Evolutionary conservation across 2,113 vertebrate genomes (phyloP).

Genomic region (Albula glossodonta): DNA sequence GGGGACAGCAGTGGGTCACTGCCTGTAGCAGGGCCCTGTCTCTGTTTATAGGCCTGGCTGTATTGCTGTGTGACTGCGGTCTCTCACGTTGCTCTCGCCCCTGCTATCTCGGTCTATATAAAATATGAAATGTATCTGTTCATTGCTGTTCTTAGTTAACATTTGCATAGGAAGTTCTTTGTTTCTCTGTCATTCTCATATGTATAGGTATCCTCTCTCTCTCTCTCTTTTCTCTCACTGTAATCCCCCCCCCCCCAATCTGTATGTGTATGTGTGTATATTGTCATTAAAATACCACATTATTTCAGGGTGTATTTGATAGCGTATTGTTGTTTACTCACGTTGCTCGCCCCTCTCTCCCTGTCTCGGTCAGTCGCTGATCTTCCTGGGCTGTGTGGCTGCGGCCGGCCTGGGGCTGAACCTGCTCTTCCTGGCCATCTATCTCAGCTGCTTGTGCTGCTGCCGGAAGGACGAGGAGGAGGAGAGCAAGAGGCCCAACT

Average conservation of each 20-base stretch:
- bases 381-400: slow-evolving; percentile 84
- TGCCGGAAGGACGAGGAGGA: slow-evolving; percentile 71
- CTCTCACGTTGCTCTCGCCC: no score
- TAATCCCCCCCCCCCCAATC: neutral
- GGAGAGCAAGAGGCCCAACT: slow-evolving; percentile 76
- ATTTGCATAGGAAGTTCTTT: no score
- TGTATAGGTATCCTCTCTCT: slow-evolving; percentile 15
- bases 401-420: slow-evolving; percentile 86
- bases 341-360: slow-evolving; percentile 1
- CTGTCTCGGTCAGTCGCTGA: slow-evolving; percentile 75
- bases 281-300: no score
- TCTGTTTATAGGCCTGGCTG: no score
- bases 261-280: slow-evolving; percentile 22
- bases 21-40: no score
- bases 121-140: no score
- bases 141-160: no score
- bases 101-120: no score
- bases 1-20: no score
- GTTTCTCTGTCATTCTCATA: no score
- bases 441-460: slow-evolving; percentile 88
- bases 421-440: slow-evolving; percentile 79
- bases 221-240: neutral
- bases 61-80: no score
- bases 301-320: no score
- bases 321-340: neutral